Percentiles rank a stretch among this genome's conserved stretches.
phyloP scores from a whole-genome alignment of 2,113 vertebrate genomes.

The Osmerus mordax region DNA sequence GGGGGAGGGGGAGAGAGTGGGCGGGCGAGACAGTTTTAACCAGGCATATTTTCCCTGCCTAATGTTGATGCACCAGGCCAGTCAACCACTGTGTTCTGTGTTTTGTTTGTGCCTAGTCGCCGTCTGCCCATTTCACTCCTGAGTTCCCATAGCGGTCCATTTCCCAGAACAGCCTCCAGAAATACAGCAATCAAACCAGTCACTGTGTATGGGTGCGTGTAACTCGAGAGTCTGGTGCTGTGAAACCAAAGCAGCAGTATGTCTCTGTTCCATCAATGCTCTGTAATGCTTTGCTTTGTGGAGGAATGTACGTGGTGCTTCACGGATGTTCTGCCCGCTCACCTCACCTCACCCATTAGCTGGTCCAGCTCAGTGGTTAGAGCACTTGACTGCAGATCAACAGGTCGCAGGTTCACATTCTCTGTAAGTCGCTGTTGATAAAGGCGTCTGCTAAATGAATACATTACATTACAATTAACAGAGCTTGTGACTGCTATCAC shows the following conservation, averaged over 20 bases:
- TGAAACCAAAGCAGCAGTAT: slow-evolving; percentile 36
- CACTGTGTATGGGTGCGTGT: slow-evolving; percentile 16
- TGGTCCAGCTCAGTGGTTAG: no score
- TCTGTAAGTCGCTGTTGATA: no score
- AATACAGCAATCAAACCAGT: slow-evolving; percentile 13
- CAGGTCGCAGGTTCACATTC: no score
- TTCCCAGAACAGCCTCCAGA: slow-evolving; percentile 18
- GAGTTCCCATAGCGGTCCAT: slow-evolving; percentile 12
- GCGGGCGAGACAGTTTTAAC: background rate
- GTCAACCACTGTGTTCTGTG: background rate
- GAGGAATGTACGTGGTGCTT: background rate
- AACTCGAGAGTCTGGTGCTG: slow-evolving; percentile 30
- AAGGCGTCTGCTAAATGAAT: no score
- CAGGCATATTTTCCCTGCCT: background rate
- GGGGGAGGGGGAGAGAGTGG: background rate
- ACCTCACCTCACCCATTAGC: background rate
- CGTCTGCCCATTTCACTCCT: slow-evolving; percentile 22
- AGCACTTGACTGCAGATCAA: no score
- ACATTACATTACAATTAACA: no score
- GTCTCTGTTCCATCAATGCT: slow-evolving; percentile 9
- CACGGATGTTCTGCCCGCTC: background rate
- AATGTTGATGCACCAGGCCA: slow-evolving; percentile 11
- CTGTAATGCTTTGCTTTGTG: slow-evolving; percentile 12
- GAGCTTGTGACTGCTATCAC: no score
- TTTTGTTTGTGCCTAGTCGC: background rate